Evolutionary conservation across 2,888 invertebrate species (phyloP).

Genomic region (Taenaris catops): DNA sequence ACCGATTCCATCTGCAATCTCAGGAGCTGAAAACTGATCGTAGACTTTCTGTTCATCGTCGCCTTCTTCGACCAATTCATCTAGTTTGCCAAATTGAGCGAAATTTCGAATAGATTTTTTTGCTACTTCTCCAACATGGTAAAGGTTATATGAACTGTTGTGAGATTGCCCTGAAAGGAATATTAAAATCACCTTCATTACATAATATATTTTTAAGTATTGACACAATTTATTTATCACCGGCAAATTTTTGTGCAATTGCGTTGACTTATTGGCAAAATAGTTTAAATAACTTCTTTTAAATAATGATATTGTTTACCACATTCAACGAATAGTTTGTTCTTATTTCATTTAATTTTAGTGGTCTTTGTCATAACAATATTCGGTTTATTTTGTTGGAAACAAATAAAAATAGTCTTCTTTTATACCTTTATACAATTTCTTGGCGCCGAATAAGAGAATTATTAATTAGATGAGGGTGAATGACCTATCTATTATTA

Average conservation of each 20-base stretch:
- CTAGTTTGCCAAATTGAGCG: conserved; percentile 90
- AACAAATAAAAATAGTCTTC: too few relatives aligned
- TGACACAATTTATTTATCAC: too few relatives aligned
- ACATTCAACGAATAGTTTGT: too few relatives aligned
- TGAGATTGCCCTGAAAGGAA: conserved; percentile 88
- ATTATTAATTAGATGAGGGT: conserved; percentile 10
- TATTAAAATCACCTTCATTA: background rate
- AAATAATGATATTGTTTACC: too few relatives aligned
- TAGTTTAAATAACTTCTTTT: too few relatives aligned
- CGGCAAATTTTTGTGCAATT: too few relatives aligned
- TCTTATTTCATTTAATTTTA: too few relatives aligned
- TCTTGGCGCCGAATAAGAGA: conserved; percentile 2
- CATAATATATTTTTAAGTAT: too few relatives aligned
- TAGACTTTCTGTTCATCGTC: conserved; percentile 85
- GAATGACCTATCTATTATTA: conserved; percentile 23
- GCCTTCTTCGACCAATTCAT: conserved; percentile 84
- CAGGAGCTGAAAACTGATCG: conserved; percentile 90
- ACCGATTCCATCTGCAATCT: conserved; percentile 85
- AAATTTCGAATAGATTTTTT: conserved; percentile 88
- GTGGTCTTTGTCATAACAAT: too few relatives aligned
- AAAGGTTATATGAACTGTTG: conserved; percentile 87
- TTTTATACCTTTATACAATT: too few relatives aligned
- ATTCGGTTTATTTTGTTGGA: too few relatives aligned
- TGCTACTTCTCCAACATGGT: conserved; percentile 87
- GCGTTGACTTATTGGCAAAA: too few relatives aligned